A percentile compares a stretch with the other conserved stretches of the same genome.
Conservation (phyloP, 2,888 invertebrate genomes). For the Parthenolecanium corni region DNA sequence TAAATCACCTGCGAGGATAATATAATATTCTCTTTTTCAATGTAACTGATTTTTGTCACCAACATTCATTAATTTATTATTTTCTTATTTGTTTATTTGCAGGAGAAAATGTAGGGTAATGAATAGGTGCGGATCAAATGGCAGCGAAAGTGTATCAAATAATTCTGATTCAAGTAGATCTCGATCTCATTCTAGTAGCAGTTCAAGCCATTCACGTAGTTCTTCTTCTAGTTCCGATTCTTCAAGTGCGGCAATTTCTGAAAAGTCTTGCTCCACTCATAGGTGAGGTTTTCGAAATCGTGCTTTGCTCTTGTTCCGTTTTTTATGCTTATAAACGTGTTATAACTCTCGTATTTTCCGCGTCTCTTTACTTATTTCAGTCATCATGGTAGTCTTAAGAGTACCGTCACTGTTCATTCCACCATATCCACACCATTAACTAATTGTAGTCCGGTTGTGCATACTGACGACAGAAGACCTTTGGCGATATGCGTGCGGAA, state of each 20-base stretch:
- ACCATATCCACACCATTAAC: constrained; percentile 34
- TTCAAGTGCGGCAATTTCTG: constrained; percentile 37
- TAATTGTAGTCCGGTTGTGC: constrained; percentile 37
- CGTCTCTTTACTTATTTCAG: too few species aligned
- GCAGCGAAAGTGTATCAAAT: constrained; percentile 48
- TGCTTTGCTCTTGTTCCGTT: neutral
- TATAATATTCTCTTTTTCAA: too few species aligned
- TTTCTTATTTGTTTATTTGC: neutral
- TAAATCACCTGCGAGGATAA: too few species aligned
- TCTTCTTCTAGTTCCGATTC: constrained; percentile 43
- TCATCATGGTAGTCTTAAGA: constrained; percentile 33
- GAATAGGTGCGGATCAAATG: constrained; percentile 41
- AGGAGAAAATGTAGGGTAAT: constrained; percentile 29
- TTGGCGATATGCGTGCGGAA: constrained; percentile 84
- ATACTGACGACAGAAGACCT: constrained; percentile 62
- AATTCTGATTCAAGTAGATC: constrained; percentile 41
- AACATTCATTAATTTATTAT: too few species aligned
- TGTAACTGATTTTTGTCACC: too few species aligned
- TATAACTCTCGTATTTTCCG: neutral
- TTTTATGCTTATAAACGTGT: neutral
- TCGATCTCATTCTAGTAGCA: constrained; percentile 42
- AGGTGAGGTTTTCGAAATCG: constrained; percentile 32
- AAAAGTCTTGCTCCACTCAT: constrained; percentile 37
- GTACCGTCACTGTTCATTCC: constrained; percentile 36
- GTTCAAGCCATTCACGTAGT: constrained; percentile 45